Conservation (phyloP, 2,888 invertebrate genomes). For the Drosophila prolongata region DNA sequence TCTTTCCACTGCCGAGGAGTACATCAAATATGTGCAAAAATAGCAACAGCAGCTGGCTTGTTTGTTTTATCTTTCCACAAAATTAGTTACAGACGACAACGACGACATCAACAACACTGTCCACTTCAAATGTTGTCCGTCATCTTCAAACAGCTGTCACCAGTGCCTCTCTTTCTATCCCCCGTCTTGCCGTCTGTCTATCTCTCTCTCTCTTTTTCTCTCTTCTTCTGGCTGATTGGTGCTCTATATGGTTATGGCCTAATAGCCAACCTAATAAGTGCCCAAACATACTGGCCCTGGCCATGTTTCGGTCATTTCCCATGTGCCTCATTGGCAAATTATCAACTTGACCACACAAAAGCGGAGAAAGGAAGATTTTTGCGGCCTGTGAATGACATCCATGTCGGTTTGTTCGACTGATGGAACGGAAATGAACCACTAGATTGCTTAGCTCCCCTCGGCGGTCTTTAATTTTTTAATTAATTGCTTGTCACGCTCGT, state of each 20-base stretch:
- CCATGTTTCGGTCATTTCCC: constrained; percentile 68
- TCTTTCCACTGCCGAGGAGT: constrained; percentile 8
- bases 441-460: constrained; percentile 29
- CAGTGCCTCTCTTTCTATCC: background rate
- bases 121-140: constrained; percentile 75
- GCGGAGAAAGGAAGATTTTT: constrained; percentile 38
- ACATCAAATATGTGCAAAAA: constrained; percentile 32
- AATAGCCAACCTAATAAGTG: constrained; percentile 70
- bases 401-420: constrained; percentile 9
- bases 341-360: constrained; percentile 53
- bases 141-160: constrained; percentile 66
- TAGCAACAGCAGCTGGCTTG: constrained; percentile 32
- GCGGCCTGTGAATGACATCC: constrained; percentile 19
- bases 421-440: constrained; percentile 42
- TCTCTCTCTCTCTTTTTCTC: background rate
- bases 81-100: constrained; percentile 69
- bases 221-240: constrained; percentile 48
- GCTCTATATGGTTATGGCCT: constrained; percentile 70
- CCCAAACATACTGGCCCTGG: constrained; percentile 43
- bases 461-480: constrained; percentile 69
- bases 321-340: constrained; percentile 77
- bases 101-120: constrained; percentile 15
- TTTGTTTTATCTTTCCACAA: constrained; percentile 60
- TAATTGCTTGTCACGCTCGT: constrained; percentile 76
- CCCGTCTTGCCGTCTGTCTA: background rate